Base-by-base conservation (phyloP, 2,888 invertebrate genomes). In the Euzetes globulus region DNA sequence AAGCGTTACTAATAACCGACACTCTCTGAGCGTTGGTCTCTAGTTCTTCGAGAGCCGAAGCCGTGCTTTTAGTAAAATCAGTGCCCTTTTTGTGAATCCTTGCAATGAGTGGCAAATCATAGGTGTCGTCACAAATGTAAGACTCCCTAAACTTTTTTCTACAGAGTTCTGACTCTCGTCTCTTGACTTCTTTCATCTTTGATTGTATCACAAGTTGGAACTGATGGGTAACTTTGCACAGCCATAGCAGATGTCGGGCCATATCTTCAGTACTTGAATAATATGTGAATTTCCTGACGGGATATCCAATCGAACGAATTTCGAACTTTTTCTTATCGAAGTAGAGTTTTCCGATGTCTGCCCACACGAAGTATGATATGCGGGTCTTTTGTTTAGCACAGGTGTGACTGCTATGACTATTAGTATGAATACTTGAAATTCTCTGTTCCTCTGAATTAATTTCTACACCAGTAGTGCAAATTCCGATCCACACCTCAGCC, bases 261-360 rank as follows among this genome's bases (percentile, higher is more conserved):
- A 95, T 94, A 82, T 92, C 92, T 84, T 97, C 97, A 82, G 90
- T 92, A 73, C 90, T 89, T 3, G 96, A 92, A 84, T 92, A 97
- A 78, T 96, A 87, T 0, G 91, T 92, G 78, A 93, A 89, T 79
- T 85, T 84, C 45, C 84, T 82, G 25, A 83, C 82, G 74, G 87
- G 84, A 79, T 85, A 85, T 81, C 92, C 92, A 75, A 91, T 90
- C 13, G 93, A 91, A 77, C 93, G 89, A 80, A 97, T 94, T 85
- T 96, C 95, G 84, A 98, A 96, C 84, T 96, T 97, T 84, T 96
- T 96, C 81, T 94, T 88, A 87, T 97, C 96, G 83, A 96, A 97
- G 83, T 92, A 92, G 22, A 97, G 85, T 84, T 95, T 95, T 78
- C 92, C 93, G 78, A 98, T 97, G 80, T 92, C 91, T 80, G 93